phyloP scores from a whole-genome alignment of 2,888 invertebrate genomes.

The Melieria picta region DNA sequence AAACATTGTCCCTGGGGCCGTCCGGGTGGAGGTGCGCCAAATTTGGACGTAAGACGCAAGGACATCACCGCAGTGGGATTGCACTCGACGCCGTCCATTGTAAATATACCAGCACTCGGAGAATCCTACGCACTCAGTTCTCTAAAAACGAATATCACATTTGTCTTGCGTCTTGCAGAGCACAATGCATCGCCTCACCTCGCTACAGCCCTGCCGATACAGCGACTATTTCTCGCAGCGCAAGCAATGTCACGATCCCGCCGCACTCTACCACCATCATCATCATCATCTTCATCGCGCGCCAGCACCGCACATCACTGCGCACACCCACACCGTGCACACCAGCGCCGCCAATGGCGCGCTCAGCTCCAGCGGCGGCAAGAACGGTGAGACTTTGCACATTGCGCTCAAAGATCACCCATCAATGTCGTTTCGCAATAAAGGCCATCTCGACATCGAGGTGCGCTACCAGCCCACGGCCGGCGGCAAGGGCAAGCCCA shows the following conservation, averaged over 20 bases:
- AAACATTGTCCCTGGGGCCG: slow-evolving; percentile 83
- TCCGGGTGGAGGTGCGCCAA: slow-evolving; percentile 80
- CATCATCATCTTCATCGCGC: slow-evolving; percentile 46
- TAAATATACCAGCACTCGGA: slow-evolving; percentile 49
- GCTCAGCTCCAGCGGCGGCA: not conserved
- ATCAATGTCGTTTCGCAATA: slow-evolving; percentile 72
- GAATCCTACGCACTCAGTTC: not conserved
- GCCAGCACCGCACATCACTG: slow-evolving; percentile 41
- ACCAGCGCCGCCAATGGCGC: slow-evolving; percentile 40
- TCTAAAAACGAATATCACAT: not conserved
- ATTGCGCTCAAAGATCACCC: slow-evolving; percentile 71
- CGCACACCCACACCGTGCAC: slow-evolving; percentile 47
- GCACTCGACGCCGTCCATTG: slow-evolving; percentile 72
- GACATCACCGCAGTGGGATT: slow-evolving; percentile 76
- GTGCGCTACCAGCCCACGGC: slow-evolving; percentile 73
- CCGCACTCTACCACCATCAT: slow-evolving; percentile 50
- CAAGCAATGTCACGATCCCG: slow-evolving; percentile 58
- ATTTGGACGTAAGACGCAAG: slow-evolving; percentile 73
- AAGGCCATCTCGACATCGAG: slow-evolving; percentile 74
- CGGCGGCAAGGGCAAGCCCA: slow-evolving; percentile 63
- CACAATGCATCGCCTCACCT: slow-evolving; percentile 57
- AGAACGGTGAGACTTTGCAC: slow-evolving; percentile 59
- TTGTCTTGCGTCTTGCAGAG: slow-evolving; percentile 39
- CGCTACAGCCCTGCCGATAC: slow-evolving; percentile 61
- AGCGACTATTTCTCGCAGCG: slow-evolving; percentile 60